phyloP scores from a whole-genome alignment of 2,888 invertebrate genomes.

The Bembecia ichneumoniformis region DNA sequence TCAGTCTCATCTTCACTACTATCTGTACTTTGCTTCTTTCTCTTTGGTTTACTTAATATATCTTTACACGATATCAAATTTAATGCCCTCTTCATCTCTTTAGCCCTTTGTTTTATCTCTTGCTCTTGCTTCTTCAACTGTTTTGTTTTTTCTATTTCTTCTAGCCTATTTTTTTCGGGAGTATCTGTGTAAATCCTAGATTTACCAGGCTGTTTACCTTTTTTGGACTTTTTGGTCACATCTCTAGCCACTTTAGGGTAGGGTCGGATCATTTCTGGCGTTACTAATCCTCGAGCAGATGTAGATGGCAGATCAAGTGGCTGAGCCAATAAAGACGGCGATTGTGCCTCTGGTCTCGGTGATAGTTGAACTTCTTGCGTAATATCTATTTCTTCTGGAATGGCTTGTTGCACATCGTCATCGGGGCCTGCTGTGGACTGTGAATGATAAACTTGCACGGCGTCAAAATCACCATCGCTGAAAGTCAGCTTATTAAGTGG shows the following conservation, averaged over 20 bases:
- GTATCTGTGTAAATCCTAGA: slow-evolving; percentile 6
- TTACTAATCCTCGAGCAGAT: background rate
- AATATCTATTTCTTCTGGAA: background rate
- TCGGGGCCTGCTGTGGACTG: background rate
- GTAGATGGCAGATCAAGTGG: background rate
- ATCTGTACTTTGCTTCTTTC: slow-evolving; percentile 2
- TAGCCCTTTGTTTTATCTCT: slow-evolving; percentile 1
- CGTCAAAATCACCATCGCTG: slow-evolving; percentile 13
- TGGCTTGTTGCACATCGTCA: background rate
- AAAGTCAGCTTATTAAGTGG: slow-evolving; percentile 13
- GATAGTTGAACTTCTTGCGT: background rate
- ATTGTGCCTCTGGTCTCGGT: background rate
- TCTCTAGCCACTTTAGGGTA: slow-evolving; percentile 1
- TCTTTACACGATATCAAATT: background rate
- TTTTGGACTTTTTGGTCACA: slow-evolving; percentile 1
- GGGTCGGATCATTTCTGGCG: slow-evolving; percentile 4
- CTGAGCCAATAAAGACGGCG: background rate
- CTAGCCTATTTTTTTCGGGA: slow-evolving; percentile 3
- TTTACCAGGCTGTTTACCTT: slow-evolving; percentile 2
- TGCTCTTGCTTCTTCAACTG: slow-evolving; percentile 3
- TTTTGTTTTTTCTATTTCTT: slow-evolving; percentile 4
- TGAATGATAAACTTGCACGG: background rate
- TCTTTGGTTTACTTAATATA: slow-evolving; percentile 1
- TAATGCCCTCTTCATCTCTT: slow-evolving; percentile 1
- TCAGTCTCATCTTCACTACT: slow-evolving; percentile 3